phyloP scores from a whole-genome alignment of 2,113 vertebrate genomes.

The Rutilus rutilus region DNA sequence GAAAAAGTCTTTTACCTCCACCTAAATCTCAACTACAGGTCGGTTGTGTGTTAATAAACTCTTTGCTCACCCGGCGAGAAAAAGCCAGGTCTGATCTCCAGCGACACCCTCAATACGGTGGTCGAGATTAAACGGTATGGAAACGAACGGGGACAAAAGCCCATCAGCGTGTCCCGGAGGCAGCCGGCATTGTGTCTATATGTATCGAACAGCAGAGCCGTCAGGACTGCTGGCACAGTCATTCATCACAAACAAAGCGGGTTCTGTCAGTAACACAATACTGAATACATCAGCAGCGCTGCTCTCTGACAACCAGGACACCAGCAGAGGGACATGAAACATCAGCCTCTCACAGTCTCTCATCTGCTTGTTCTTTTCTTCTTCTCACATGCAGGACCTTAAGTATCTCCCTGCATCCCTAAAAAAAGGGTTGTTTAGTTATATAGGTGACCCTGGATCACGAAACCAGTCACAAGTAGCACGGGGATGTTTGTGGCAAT shows the following conservation, averaged over 20 bases:
- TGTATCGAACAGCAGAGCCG: constrained; percentile 81
- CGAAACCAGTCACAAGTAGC: no score
- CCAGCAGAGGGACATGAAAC: constrained; percentile 69
- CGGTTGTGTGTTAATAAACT: constrained; percentile 46
- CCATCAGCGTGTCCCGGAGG: constrained; percentile 78
- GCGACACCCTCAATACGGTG: constrained; percentile 69
- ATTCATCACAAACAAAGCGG: constrained; percentile 82
- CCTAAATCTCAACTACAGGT: constrained; percentile 27
- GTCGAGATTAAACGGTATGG: constrained; percentile 74
- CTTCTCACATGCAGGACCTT: background rate
- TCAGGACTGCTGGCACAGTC: constrained; percentile 78
- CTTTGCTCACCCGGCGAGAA: constrained; percentile 20
- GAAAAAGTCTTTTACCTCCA: constrained; percentile 29
- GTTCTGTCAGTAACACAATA: constrained; percentile 77
- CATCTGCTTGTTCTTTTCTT: background rate
- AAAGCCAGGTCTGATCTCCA: constrained; percentile 61
- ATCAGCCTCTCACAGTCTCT: background rate
- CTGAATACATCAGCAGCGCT: constrained; percentile 58
- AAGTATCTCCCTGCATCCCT: background rate
- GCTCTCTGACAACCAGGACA: constrained; percentile 77
- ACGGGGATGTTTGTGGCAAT: no score
- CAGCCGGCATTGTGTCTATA: constrained; percentile 80
- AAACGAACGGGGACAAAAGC: constrained; percentile 78
- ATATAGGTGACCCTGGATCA: background rate
- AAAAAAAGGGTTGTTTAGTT: background rate